Conservation (phyloP, 2,113 vertebrate genomes). For the Chascanopsetta lugubris region DNA sequence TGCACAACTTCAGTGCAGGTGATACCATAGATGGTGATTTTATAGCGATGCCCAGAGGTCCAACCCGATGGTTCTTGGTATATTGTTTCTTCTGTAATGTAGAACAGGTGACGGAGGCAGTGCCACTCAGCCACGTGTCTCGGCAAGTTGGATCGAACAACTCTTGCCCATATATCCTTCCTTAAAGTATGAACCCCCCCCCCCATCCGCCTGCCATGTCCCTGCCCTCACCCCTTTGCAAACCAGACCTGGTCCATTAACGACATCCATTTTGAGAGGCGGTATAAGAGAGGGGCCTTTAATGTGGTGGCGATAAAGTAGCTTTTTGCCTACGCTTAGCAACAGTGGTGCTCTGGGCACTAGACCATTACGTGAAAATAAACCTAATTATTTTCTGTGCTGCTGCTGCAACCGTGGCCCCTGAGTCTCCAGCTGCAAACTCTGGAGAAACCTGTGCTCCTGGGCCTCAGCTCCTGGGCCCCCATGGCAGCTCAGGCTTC, state of each 20-base stretch:
- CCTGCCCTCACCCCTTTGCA: conserved; percentile 65
- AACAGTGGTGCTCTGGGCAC: conserved; percentile 65
- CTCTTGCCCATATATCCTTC: conserved; percentile 48
- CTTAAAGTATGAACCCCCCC: conserved; percentile 41
- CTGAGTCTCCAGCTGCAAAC: conserved; percentile 60
- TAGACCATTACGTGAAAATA: conserved; percentile 78
- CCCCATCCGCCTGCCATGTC: conserved; percentile 48
- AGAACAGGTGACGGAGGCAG: conserved; percentile 69
- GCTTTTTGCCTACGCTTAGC: conserved; percentile 73
- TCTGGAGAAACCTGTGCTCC: conserved; percentile 36
- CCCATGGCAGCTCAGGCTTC: conserved; percentile 44
- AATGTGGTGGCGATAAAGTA: conserved; percentile 71
- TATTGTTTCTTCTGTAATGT: conserved; percentile 58
- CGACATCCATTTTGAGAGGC: conserved; percentile 67
- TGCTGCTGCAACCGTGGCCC: conserved; percentile 47
- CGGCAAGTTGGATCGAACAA: conserved; percentile 55
- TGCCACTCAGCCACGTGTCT: conserved; percentile 53
- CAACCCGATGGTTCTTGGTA: conserved; percentile 71
- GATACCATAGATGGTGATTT: conserved; percentile 77
- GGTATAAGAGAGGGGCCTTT: conserved; percentile 62
- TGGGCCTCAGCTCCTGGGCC: conserved; percentile 35
- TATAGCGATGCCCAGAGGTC: conserved; percentile 83
- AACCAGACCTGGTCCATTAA: conserved; percentile 77
- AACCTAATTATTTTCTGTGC: conserved; percentile 78
- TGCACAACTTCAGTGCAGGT: conserved; percentile 73